Percentiles rank a stretch among this genome's conserved stretches.
These are phyloP conservation scores for Varanus salvator DNA, from an alignment of 2,113 vertebrate genomes.

Conservation along the genomic window DNA sequence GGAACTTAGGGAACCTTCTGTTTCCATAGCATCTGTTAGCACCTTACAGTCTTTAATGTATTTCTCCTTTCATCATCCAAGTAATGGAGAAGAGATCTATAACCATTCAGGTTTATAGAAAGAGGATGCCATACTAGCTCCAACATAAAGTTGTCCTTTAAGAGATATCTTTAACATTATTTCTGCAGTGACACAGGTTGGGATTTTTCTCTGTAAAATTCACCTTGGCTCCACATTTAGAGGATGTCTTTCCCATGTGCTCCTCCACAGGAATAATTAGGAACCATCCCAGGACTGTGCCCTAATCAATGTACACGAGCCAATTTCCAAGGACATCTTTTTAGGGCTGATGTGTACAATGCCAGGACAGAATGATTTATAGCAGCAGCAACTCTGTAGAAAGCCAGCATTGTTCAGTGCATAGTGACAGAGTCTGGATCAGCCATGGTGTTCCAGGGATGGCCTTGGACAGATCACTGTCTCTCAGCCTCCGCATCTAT, in stretches of 20 bases:
- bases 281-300: neutral
- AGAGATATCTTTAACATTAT: neutral
- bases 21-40: conserved; percentile 9
- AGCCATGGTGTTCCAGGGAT: neutral
- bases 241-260: neutral
- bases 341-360: neutral
- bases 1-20: neutral
- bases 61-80: no score
- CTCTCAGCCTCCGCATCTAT: neutral
- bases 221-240: neutral
- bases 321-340: conserved; percentile 7
- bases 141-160: neutral
- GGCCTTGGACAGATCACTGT: neutral
- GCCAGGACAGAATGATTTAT: neutral
- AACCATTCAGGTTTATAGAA: no score
- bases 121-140: neutral
- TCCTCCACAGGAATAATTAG: neutral
- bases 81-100: no score
- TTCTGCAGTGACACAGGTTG: neutral
- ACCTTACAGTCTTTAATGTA: no score
- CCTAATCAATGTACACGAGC: neutral
- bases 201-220: neutral
- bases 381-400: neutral
- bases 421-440: neutral
- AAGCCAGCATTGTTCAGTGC: neutral